These are phyloP conservation scores for Globicephala melas DNA, from an alignment of 2,113 vertebrate genomes.

Conservation along the genomic window DNA sequence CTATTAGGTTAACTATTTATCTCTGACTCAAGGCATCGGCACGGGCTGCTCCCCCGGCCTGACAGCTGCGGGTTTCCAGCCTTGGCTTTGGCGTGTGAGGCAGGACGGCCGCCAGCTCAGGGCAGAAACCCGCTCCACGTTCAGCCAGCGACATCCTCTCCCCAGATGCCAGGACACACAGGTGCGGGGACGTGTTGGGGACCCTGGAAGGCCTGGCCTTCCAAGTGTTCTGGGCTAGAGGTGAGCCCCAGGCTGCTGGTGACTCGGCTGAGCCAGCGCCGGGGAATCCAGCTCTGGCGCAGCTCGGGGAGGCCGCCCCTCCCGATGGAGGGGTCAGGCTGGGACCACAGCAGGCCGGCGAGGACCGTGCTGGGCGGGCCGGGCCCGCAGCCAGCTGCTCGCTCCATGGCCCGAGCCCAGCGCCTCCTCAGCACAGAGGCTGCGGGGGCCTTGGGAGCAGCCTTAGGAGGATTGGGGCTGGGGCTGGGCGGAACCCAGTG, in stretches of 20 bases:
- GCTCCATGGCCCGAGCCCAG: background rate
- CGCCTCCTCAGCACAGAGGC: background rate
- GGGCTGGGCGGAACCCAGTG: background rate
- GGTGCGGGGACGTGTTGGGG: background rate
- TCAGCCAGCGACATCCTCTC: background rate
- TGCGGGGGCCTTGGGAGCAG: rapidly evolving
- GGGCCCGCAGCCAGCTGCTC: background rate
- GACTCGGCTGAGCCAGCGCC: background rate
- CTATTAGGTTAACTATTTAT: background rate
- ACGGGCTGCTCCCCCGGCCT: rapidly evolving
- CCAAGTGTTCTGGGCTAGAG: background rate
- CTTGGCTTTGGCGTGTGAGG: background rate
- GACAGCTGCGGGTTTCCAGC: background rate
- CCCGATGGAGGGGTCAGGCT: slow-evolving; percentile 27
- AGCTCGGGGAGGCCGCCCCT: background rate
- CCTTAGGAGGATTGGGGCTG: background rate
- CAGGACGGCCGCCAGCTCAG: background rate
- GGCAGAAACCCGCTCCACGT: background rate
- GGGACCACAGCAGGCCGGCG: rapidly evolving
- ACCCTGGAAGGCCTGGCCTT: background rate
- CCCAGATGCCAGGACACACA: background rate
- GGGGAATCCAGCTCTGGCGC: background rate
- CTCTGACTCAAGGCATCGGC: background rate
- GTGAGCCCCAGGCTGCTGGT: rapidly evolving
- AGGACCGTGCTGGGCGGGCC: background rate